phyloP scores from a whole-genome alignment of 2,113 vertebrate species.

The Pelobates fuscus region DNA sequence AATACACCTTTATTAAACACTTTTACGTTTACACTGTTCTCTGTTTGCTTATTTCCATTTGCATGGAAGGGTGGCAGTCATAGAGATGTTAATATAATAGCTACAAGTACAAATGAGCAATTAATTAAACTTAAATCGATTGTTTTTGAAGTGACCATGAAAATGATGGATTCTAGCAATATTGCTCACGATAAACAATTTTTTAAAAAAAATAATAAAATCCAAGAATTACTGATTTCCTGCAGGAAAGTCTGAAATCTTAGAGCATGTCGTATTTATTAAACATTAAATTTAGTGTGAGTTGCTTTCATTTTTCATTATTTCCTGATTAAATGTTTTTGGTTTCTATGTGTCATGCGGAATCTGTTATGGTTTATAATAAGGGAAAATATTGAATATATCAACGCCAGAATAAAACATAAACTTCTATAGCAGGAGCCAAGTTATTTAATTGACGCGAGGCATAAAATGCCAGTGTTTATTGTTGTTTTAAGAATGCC shows the following conservation, averaged over 20 bases:
- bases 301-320: slow-evolving; percentile 31
- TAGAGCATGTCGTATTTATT: slow-evolving; percentile 35
- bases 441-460: slow-evolving; percentile 5
- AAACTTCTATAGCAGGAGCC: not conserved
- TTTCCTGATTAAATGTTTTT: slow-evolving; percentile 38
- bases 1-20: not conserved
- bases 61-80: not conserved
- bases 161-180: slow-evolving; percentile 35
- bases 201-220: slow-evolving; percentile 23
- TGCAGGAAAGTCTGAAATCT: slow-evolving; percentile 18
- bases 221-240: slow-evolving; percentile 30
- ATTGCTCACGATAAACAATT: slow-evolving; percentile 5
- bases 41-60: not conserved
- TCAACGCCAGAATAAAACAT: not conserved
- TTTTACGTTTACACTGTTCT: no score
- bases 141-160: slow-evolving; percentile 35
- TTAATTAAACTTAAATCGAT: slow-evolving; percentile 39
- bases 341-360: slow-evolving; percentile 24
- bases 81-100: not conserved
- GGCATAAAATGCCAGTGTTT: slow-evolving; percentile 6
- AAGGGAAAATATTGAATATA: slow-evolving; percentile 13
- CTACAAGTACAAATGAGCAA: slow-evolving; percentile 27
- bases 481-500: slow-evolving; percentile 39
- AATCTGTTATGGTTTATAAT: slow-evolving; percentile 12
- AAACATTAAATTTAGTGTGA: slow-evolving; percentile 12